Evolutionary conservation across 1,140 invertebrate genomes (phyloP), one percentile per base, ranked within the genome.

Genomic region (Meloidogyne hapla): DNA sequence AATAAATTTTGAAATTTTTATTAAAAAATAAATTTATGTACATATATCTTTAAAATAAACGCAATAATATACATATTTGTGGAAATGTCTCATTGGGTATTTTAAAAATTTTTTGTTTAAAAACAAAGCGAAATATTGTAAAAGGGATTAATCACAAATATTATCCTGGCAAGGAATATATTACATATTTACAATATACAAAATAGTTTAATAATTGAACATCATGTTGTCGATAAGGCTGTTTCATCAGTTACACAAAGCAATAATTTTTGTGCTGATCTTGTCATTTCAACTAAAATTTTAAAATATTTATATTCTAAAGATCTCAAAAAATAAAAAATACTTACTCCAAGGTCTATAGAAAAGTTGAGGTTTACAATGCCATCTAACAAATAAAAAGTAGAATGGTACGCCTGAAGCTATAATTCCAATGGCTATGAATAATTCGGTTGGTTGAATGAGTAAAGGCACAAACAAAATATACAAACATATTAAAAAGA

Each of bases 401-500:
- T 86, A 86, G 45, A 87, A 63, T n/a, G 84, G 84, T 26, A 86
- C 48, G 8, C 84, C 84, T 23, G 84, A 76, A 3, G 80, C 63
- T 63, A 86, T 86, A 2, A 86, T 74, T n/a, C 38, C 28, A n/a
- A 86, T 25, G 38, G 87, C 85, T 15, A 80, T 71, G 38, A 87
- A 38, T 12, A 87, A 69, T 65, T 87, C 85, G 23, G 63, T 33
- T 8, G 84, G 85, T 38, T 76, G 56, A 6, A 64, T 64, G 28
- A 86, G 77, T 74, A 86, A 85, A 28, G 84, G 84, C 21, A 84
- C 69, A 26, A 83, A 68, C 48, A 86, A 63, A 13, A 86, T 76
- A 66, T 86, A 87, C n/a, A 86, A 40, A 70, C 86, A 86, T 15
- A 81, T 71, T 2, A 78, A 1, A 61, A 87, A 79, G 77, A 86